These are phyloP conservation scores for Pseudomyrmex dendroicus DNA, from an alignment of 1,140 invertebrate species.

Conservation along the genomic window DNA sequence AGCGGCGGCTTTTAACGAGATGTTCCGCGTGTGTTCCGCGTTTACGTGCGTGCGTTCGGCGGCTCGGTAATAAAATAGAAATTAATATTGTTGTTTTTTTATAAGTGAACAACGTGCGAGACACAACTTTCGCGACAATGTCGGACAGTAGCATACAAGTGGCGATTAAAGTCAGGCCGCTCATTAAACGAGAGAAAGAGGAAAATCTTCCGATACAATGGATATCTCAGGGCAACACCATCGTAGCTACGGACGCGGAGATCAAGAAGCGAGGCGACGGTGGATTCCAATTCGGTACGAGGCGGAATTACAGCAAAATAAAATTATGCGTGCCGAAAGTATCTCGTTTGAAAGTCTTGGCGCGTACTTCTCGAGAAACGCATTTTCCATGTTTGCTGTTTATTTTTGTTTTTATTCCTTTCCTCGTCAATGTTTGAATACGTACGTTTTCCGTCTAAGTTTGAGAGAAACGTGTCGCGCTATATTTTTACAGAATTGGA, in stretches of 20 bases:
- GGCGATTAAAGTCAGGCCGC: slow-evolving; percentile 90
- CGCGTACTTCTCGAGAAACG: neutral
- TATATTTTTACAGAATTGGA: no score
- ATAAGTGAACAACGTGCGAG: no score
- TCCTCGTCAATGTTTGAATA: neutral
- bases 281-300: slow-evolving; percentile 84
- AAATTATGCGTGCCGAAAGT: neutral
- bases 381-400: neutral
- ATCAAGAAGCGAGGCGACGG: slow-evolving; percentile 79
- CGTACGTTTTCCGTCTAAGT: neutral
- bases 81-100: no score
- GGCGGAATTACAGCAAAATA: no score
- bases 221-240: slow-evolving; percentile 86
- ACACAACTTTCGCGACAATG: slow-evolving; percentile 71
- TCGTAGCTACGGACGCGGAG: slow-evolving; percentile 86
- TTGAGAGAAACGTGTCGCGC: no score
- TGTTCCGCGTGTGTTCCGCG: neutral
- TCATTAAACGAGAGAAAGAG: slow-evolving; percentile 88
- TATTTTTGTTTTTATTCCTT: neutral
- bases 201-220: slow-evolving; percentile 87
- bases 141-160: slow-evolving; percentile 89
- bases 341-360: neutral
- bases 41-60: no score
- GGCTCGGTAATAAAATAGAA: no score
- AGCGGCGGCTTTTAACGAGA: neutral